phyloP scores from a whole-genome alignment of 1,140 invertebrate species.

The Notospermus geniculatus region DNA sequence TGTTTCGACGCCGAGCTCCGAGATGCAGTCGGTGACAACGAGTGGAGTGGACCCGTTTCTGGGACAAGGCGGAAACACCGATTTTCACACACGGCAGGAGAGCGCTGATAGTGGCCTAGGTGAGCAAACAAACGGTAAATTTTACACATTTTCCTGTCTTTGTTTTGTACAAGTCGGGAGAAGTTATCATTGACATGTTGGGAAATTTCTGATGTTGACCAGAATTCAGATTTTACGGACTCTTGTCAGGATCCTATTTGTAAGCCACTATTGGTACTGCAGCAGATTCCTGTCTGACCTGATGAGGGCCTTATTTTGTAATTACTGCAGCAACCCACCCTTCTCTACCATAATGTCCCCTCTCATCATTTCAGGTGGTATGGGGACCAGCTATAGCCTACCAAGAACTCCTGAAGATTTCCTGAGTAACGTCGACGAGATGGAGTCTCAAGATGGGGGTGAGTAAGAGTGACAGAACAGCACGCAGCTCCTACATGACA shows the following conservation, averaged over 20 bases:
- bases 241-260: too few species aligned
- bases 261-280: too few species aligned
- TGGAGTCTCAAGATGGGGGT: constrained; percentile 65
- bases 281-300: too few species aligned
- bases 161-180: too few species aligned
- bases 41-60: constrained; percentile 75
- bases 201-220: too few species aligned
- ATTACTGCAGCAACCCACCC: too few species aligned
- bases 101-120: constrained; percentile 89
- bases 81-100: constrained; percentile 83
- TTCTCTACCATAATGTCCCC: background rate
- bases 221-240: too few species aligned
- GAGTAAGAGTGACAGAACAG: constrained; percentile 5
- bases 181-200: too few species aligned
- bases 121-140: constrained; percentile 18
- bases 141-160: too few species aligned
- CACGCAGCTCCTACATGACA: too few species aligned
- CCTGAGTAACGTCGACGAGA: constrained; percentile 80
- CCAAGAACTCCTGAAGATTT: constrained; percentile 91
- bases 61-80: constrained; percentile 62
- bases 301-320: too few species aligned
- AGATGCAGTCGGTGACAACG: background rate
- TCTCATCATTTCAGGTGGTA: constrained; percentile 47
- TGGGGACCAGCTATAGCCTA: constrained; percentile 74
- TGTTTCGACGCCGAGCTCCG: background rate